These are phyloP conservation scores for Chrysolina haemoptera DNA, from an alignment of 2,888 invertebrate genomes.

Conservation along the genomic window DNA sequence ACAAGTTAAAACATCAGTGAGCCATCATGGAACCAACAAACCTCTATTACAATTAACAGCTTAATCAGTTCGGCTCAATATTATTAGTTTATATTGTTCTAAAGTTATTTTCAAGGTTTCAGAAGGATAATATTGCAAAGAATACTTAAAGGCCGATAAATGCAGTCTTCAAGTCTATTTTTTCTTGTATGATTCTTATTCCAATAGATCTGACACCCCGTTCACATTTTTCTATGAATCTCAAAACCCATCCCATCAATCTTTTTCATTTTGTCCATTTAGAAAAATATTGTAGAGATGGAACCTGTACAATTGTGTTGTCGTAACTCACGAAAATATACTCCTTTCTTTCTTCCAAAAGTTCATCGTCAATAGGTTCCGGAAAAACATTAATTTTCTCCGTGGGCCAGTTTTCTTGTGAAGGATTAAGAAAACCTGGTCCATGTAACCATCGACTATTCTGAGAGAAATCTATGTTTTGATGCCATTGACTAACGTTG, in stretches of 20 bases:
- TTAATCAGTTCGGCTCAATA: no score
- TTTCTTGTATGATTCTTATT: no score
- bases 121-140: no score
- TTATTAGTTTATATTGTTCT: no score
- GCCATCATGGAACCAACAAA: no score
- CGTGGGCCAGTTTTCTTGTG: constrained; percentile 12
- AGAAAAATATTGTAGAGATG: background rate
- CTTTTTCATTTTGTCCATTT: constrained; percentile 9
- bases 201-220: background rate
- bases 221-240: no score
- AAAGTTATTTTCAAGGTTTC: no score
- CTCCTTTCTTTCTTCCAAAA: constrained; percentile 11
- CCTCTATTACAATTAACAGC: no score
- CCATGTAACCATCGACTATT: background rate
- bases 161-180: no score
- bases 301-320: background rate
- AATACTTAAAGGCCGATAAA: no score
- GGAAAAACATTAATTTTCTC: background rate
- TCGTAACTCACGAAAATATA: background rate
- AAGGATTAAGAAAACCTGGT: background rate
- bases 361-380: background rate
- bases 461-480: background rate
- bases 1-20: no score
- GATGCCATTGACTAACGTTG: background rate
- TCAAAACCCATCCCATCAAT: background rate